phyloP scores from a whole-genome alignment of 2,113 vertebrate genomes.

The Podiceps cristatus region DNA sequence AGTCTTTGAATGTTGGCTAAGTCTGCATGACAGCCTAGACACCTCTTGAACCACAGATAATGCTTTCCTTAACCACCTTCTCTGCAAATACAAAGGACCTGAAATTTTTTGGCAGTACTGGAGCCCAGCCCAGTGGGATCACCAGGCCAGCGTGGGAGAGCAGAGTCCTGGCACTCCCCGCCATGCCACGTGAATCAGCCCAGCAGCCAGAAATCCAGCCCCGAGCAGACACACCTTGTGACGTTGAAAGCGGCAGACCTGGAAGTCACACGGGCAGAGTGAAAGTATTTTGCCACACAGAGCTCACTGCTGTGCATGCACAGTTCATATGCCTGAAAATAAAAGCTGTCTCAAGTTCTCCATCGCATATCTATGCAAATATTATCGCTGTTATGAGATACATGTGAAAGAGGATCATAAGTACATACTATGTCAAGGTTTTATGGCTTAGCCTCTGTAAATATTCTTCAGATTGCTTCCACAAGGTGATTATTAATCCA shows the following conservation, averaged over 20 bases:
- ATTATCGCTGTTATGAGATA: background rate
- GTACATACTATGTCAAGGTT: background rate
- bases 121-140: background rate
- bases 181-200: background rate
- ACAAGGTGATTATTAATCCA: background rate
- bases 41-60: background rate
- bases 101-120: background rate
- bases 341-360: background rate
- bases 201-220: background rate
- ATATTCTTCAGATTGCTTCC: background rate
- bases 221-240: background rate
- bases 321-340: background rate
- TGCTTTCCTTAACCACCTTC: background rate
- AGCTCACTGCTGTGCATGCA: rapidly evolving
- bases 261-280: background rate
- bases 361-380: background rate
- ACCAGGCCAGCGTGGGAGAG: background rate
- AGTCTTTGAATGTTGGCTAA: background rate
- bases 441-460: background rate
- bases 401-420: background rate
- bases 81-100: background rate
- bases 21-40: background rate
- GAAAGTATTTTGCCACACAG: background rate
- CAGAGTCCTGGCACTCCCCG: background rate
- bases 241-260: background rate